Percentiles rank a stretch among this genome's conserved stretches.
phyloP scores from a whole-genome alignment of 2,113 vertebrate species.

The Spea bombifrons region DNA sequence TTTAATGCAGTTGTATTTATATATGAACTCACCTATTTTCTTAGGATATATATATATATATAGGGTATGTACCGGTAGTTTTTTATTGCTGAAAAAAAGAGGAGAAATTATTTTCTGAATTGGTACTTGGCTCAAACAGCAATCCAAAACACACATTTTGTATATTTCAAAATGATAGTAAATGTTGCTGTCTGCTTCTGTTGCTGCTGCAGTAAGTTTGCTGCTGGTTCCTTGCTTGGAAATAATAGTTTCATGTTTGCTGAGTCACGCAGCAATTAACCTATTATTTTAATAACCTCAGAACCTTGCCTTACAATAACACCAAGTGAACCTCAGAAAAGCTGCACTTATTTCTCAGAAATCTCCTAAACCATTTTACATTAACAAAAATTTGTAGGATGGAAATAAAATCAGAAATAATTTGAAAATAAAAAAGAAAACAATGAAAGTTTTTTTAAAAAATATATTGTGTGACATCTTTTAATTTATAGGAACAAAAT shows the following conservation, averaged over 20 bases:
- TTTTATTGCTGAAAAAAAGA: not conserved
- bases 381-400: no score
- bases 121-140: not conserved
- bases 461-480: no score
- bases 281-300: conserved; percentile 36
- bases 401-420: no score
- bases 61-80: no score
- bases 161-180: no score
- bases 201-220: not conserved
- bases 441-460: no score
- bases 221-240: not conserved
- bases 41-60: no score
- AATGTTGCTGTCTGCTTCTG: no score
- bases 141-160: not conserved
- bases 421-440: no score
- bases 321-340: conserved; percentile 19
- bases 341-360: conserved; percentile 25
- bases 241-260: conserved; percentile 12
- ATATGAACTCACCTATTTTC: no score
- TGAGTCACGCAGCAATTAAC: conserved; percentile 31
- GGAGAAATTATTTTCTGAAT: not conserved
- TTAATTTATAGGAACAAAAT: no score
- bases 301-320: conserved; percentile 25
- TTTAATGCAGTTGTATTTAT: no score
- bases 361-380: not conserved